A percentile compares a stretch with the other conserved stretches of the same genome.
phyloP scores from a whole-genome alignment of 2,888 invertebrate genomes.

The Kryphioiulus occultus region DNA sequence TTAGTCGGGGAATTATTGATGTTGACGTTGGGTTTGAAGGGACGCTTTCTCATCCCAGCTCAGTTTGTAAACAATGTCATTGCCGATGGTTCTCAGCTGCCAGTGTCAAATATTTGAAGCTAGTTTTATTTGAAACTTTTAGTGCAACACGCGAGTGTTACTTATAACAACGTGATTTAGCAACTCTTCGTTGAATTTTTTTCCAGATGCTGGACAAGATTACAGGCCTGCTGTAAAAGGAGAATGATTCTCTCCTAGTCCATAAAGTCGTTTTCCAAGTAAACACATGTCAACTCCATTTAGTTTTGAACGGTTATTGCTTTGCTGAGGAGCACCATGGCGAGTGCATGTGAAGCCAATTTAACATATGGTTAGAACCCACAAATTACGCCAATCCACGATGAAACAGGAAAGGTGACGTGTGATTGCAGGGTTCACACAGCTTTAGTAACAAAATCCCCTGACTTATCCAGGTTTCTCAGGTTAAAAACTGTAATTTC shows the following conservation, averaged over 20 bases:
- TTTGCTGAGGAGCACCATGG: not conserved
- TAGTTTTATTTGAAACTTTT: not conserved
- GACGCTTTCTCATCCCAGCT: not conserved
- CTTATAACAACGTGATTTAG: slow-evolving; percentile 16
- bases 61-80: not conserved
- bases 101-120: not conserved
- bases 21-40: not conserved
- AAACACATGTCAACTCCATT: not conserved
- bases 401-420: no score
- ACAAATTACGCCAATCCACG: no score
- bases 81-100: not conserved
- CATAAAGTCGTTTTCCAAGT: slow-evolving; percentile 23
- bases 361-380: not conserved
- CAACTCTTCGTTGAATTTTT: not conserved
- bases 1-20: not conserved
- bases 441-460: no score
- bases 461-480: no score
- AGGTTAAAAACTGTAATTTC: no score
- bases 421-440: no score
- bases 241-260: not conserved
- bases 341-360: not conserved
- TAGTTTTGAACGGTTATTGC: not conserved
- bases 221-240: not conserved
- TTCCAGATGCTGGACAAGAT: not conserved
- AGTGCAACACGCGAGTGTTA: not conserved